Evolutionary conservation across 2,113 vertebrate species (phyloP).

Genomic region (Pteronura brasiliensis): DNA sequence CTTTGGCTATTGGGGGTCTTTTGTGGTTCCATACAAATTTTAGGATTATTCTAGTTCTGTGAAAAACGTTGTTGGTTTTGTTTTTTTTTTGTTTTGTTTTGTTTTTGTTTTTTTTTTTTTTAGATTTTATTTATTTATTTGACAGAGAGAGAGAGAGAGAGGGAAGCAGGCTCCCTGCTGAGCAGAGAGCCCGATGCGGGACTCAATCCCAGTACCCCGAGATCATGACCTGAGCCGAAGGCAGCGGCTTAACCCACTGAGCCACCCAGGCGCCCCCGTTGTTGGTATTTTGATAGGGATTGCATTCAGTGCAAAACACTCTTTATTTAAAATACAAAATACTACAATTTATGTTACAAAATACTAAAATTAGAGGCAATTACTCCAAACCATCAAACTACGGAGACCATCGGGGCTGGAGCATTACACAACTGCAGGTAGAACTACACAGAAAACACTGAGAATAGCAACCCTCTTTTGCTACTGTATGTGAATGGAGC

Average conservation of each 20-base stretch:
- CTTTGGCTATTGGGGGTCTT: neutral
- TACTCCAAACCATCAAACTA: neutral
- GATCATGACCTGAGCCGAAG: no score
- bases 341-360: neutral
- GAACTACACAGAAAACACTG: neutral
- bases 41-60: neutral
- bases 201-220: no score
- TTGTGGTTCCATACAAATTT: neutral
- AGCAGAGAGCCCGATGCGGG: no score
- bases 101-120: no score
- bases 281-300: neutral
- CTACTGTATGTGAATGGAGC: neutral
- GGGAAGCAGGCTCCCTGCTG: no score
- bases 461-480: neutral
- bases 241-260: no score
- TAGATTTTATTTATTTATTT: no score
- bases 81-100: no score
- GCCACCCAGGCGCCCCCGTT: no score
- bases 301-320: neutral
- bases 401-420: neutral
- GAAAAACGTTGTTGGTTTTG: neutral
- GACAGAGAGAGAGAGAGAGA: no score
- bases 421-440: neutral
- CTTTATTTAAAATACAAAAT: conserved; percentile 12
- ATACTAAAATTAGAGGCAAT: neutral